Evolutionary conservation across 2,888 invertebrate species (phyloP).

Genomic region (Apotomis capreana): DNA sequence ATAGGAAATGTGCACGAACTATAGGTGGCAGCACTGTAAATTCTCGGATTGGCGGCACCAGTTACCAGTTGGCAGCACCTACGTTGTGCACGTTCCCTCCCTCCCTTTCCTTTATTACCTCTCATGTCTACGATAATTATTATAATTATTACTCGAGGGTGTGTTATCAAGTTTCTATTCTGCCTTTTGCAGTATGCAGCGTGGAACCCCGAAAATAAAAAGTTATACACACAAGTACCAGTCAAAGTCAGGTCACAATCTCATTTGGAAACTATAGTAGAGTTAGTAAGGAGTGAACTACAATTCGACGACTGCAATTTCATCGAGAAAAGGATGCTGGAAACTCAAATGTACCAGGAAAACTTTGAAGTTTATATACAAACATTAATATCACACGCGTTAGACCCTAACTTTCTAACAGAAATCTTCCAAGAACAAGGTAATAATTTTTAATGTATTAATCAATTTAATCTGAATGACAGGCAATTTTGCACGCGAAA

Average conservation of each 20-base stretch:
- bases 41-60: too few species aligned
- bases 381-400: conserved; percentile 93
- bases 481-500: too few species aligned
- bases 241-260: conserved; percentile 90
- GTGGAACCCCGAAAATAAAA: conserved; percentile 92
- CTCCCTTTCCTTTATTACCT: too few species aligned
- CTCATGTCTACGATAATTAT: too few species aligned
- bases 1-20: too few species aligned
- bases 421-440: conserved; percentile 96
- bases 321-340: conserved; percentile 89
- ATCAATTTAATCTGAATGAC: not conserved
- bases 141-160: not conserved
- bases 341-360: conserved; percentile 90
- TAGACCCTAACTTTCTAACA: conserved; percentile 94
- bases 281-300: conserved; percentile 89
- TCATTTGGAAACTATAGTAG: conserved; percentile 90
- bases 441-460: conserved; percentile 56
- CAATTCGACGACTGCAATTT: conserved; percentile 87
- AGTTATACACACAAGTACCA: conserved; percentile 90
- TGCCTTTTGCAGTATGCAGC: conserved; percentile 88
- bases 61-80: too few species aligned
- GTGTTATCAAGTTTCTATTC: conserved; percentile 1
- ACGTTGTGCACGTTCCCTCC: too few species aligned
- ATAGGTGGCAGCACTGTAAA: too few species aligned
- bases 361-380: conserved; percentile 96